Percentiles rank a stretch among this genome's conserved stretches.
Conservation (phyloP, 2,888 invertebrate species). For the Sabatieria punctata region DNA sequence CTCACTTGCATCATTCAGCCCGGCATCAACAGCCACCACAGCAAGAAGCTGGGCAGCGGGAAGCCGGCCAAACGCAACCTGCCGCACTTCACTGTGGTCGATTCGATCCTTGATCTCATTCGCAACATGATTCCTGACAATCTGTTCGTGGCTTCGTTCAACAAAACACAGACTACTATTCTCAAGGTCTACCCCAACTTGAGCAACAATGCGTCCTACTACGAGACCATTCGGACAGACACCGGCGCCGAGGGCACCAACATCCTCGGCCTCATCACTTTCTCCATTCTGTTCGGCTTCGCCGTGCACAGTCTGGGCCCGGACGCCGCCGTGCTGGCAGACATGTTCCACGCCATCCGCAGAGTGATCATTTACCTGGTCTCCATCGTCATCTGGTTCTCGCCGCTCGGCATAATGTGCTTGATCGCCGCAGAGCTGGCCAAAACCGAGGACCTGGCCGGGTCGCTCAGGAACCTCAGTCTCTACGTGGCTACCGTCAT, state of each 20-base stretch:
- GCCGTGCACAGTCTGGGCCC: conserved; percentile 61
- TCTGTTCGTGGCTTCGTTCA: conserved; percentile 52
- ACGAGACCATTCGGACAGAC: background rate
- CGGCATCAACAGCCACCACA: conserved; percentile 18
- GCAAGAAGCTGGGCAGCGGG: background rate
- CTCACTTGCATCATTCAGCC: conserved; percentile 45
- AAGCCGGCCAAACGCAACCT: background rate
- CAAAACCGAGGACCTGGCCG: conserved; percentile 42
- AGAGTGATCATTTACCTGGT: conserved; percentile 10
- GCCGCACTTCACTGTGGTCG: conserved; percentile 1
- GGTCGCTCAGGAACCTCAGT: conserved; percentile 51
- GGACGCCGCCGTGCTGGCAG: conserved; percentile 53
- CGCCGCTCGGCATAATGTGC: conserved; percentile 48
- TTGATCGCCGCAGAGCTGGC: conserved; percentile 47
- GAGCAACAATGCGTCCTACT: background rate
- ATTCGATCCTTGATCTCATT: conserved; percentile 9
- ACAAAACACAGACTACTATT: conserved; percentile 8
- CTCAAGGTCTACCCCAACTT: background rate
- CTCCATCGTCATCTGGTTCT: conserved; percentile 36
- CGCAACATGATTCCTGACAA: conserved; percentile 72
- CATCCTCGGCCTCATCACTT: conserved; percentile 36
- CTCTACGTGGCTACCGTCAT: conserved; percentile 43
- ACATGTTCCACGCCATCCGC: conserved; percentile 61
- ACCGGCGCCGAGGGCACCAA: conserved; percentile 27
- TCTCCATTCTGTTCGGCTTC: conserved; percentile 63